These are phyloP conservation scores for Craterocephalus amniculus DNA, from an alignment of 2,797 vertebrate species.

Conservation along the genomic window DNA sequence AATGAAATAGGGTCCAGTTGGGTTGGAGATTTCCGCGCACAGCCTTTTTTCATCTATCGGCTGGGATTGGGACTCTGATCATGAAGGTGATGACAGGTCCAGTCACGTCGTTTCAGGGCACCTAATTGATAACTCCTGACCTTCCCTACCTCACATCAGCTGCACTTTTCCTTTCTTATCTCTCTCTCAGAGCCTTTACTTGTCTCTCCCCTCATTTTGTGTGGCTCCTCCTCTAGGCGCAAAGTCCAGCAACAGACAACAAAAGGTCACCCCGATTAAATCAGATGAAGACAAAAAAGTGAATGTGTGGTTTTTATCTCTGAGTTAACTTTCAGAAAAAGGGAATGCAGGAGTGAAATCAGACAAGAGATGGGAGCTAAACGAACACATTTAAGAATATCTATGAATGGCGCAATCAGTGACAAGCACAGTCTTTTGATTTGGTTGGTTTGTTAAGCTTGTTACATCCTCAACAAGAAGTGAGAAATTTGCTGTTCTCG, in stretches of 20 bases:
- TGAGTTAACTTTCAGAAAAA: not conserved
- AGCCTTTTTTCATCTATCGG: not conserved
- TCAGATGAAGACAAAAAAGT: not conserved
- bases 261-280: conserved; percentile 10
- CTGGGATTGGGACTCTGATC: conserved; percentile 15
- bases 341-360: too few relatives aligned
- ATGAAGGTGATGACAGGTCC: conserved; percentile 46
- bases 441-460: too few relatives aligned
- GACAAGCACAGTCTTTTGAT: not conserved
- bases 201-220: conserved; percentile 1
- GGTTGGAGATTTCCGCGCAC: conserved; percentile 14
- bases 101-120: conserved; percentile 45
- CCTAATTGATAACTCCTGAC: conserved; percentile 52
- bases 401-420: not conserved
- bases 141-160: conserved; percentile 45
- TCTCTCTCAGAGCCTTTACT: not conserved
- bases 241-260: conserved; percentile 13
- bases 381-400: too few relatives aligned
- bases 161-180: conserved; percentile 26
- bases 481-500: too few relatives aligned
- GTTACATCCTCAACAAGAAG: too few relatives aligned
- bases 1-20: conserved; percentile 25
- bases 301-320: not conserved
- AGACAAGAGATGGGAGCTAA: too few relatives aligned
- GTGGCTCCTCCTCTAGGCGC: conserved; percentile 6